These are phyloP conservation scores for Lates japonicus DNA, from an alignment of 2,797 vertebrate species.

Conservation along the genomic window DNA sequence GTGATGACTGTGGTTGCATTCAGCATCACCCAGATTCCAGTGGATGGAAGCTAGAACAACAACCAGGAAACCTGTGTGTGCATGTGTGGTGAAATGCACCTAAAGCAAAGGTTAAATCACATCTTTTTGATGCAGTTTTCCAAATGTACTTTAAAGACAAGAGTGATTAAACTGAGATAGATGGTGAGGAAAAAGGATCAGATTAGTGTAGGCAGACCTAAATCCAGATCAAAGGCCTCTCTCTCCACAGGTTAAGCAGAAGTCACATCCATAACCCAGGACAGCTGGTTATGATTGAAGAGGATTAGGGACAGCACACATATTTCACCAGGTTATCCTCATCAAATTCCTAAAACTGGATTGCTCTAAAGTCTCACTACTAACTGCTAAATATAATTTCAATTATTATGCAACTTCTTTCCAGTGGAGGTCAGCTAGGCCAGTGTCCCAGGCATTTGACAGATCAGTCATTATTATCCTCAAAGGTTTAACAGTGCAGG, in stretches of 20 bases:
- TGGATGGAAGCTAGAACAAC: conserved; percentile 10
- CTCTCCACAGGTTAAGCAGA: conserved; percentile 78
- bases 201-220: conserved; percentile 59
- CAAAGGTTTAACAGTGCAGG: conserved; percentile 54
- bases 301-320: conserved; percentile 79
- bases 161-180: conserved; percentile 68
- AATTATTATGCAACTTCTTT: conserved; percentile 73
- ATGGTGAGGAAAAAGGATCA: conserved; percentile 69
- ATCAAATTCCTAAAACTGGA: conserved; percentile 70
- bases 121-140: conserved; percentile 37
- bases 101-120: conserved; percentile 23
- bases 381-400: conserved; percentile 74
- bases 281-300: conserved; percentile 82
- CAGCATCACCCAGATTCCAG: conserved; percentile 17
- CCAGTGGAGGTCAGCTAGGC: conserved; percentile 60
- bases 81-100: conserved; percentile 11
- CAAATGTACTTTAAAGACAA: conserved; percentile 58
- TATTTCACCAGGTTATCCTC: conserved; percentile 82
- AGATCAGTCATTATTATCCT: conserved; percentile 66
- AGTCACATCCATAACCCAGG: conserved; percentile 77
- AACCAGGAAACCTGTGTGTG: conserved; percentile 2
- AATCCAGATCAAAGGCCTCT: conserved; percentile 80
- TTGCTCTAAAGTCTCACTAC: conserved; percentile 75
- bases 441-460: conserved; percentile 35
- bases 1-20: conserved; percentile 18